Evolutionary conservation across 2,888 invertebrate species (phyloP), one percentile per base, ranked within the genome.

Genomic region (Hydriomena furcata): DNA sequence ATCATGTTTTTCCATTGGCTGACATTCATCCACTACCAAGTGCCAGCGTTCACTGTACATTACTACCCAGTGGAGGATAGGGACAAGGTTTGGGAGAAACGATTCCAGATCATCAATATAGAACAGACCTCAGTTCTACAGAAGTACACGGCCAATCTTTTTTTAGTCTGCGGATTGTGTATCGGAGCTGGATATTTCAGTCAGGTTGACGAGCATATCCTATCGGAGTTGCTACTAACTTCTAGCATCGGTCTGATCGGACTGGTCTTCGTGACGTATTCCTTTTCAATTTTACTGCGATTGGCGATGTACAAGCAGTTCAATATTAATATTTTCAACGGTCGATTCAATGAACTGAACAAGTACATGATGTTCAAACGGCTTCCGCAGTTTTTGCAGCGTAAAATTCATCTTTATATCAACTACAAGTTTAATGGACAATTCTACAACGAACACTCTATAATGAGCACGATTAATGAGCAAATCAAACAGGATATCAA

Each of bases 401-500:
- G 66, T 24, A 84, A 82, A 55, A 73, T 84, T 1, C 54, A 69
- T 6, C 52, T 77, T 32, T 82, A 74, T 42, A 55, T 83, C 1
- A 75, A 79, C 48, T 80, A 82, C 53, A 80, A 80, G 56, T 84
- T 76, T 43, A 73, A 76, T 43, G 80, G 76, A 1, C 71, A 69
- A 20, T 82, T 73, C 36, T 82, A 76, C 55, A 75, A 81, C 49
- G 84, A 85, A 58, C 52, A 57, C 1, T 59, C 60, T 1, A 82
- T 85, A 6, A 42, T 74, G 63, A 68, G 61, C 24, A 82, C 82
- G 1, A 72, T 85, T 6, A 82, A 82, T 20, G 86, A 84, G 52
- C 82, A 83, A 50, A 79, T 92, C 30, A 82, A 87, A 32, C 79
- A 91, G 55, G 93, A 93, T 55, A 91, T 93, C 10, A 91, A 91